Percentiles rank a stretch among this genome's conserved stretches.
Conservation (phyloP, 2,113 vertebrate genomes). For the Vulpes ferrilata region DNA sequence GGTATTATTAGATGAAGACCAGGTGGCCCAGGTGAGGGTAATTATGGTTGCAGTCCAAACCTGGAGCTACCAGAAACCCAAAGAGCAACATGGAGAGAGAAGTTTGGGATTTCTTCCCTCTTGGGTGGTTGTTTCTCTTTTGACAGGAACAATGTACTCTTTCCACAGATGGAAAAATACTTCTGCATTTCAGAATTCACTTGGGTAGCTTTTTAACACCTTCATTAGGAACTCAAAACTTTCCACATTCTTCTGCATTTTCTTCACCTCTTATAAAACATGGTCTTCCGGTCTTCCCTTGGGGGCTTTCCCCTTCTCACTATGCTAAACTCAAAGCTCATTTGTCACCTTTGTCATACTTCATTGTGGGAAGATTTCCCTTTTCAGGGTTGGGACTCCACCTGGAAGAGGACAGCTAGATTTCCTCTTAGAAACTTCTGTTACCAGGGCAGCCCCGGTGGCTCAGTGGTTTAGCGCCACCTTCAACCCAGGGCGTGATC, state of each 20-base stretch:
- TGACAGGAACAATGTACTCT: not conserved
- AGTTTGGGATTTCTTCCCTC: not conserved
- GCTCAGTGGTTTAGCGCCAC: too few relatives aligned
- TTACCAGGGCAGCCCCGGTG: too few relatives aligned
- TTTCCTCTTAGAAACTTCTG: not conserved
- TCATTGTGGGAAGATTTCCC: not conserved
- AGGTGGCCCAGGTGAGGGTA: not conserved
- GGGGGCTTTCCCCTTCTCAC: not conserved
- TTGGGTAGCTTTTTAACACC: not conserved
- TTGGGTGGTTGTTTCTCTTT: not conserved
- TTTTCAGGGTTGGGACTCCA: not conserved
- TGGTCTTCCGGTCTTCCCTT: not conserved
- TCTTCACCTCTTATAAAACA: not conserved
- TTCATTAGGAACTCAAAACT: slow-evolving; percentile 5
- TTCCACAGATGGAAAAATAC: slow-evolving; percentile 19
- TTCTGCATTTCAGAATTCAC: slow-evolving; percentile 42
- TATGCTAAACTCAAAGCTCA: not conserved
- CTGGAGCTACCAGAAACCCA: not conserved
- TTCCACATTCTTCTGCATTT: not conserved
- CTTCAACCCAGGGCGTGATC: too few relatives aligned
- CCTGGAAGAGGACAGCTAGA: not conserved
- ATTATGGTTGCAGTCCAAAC: not conserved
- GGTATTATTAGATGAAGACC: not conserved
- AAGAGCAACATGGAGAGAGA: not conserved
- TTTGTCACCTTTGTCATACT: not conserved